Percentiles rank a stretch among this genome's conserved stretches.
Evolutionary conservation across 2,113 vertebrate species (phyloP).

Genomic region (Dasyprocta punctata): DNA sequence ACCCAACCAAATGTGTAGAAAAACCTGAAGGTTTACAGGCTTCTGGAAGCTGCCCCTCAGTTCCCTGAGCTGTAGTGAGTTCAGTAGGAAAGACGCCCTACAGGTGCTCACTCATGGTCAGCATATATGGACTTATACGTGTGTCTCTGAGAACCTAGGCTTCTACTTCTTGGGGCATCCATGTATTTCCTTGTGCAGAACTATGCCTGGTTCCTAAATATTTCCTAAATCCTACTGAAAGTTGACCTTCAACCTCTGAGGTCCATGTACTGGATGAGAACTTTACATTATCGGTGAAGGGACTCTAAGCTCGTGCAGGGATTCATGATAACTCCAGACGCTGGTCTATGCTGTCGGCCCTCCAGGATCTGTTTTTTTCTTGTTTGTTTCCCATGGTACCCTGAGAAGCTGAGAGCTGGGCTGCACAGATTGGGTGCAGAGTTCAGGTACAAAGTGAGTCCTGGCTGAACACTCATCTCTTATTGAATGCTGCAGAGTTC

Average conservation of each 20-base stretch:
- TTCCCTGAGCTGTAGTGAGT: neutral
- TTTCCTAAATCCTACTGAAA: neutral
- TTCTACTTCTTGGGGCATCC: neutral
- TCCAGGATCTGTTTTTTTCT: neutral
- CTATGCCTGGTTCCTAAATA: conserved; percentile 14
- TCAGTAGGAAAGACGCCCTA: neutral
- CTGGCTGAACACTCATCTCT: neutral
- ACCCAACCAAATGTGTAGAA: neutral
- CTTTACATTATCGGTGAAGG: neutral
- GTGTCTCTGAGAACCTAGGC: neutral
- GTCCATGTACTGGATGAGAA: neutral
- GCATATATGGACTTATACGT: neutral
- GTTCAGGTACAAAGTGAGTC: neutral
- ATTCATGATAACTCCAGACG: neutral
- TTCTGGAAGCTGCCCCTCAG: neutral
- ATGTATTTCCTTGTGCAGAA: neutral
- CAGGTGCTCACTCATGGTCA: neutral
- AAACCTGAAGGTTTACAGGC: neutral
- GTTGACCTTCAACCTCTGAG: neutral
- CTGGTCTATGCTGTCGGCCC: neutral
- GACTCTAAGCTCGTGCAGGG: neutral
- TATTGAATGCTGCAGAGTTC: neutral
- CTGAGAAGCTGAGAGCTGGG: neutral
- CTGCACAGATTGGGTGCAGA: neutral
- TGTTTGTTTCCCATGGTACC: neutral